Evolutionary conservation across 2,888 invertebrate species (phyloP).

Genomic region (Stenolophus ochropezus): DNA sequence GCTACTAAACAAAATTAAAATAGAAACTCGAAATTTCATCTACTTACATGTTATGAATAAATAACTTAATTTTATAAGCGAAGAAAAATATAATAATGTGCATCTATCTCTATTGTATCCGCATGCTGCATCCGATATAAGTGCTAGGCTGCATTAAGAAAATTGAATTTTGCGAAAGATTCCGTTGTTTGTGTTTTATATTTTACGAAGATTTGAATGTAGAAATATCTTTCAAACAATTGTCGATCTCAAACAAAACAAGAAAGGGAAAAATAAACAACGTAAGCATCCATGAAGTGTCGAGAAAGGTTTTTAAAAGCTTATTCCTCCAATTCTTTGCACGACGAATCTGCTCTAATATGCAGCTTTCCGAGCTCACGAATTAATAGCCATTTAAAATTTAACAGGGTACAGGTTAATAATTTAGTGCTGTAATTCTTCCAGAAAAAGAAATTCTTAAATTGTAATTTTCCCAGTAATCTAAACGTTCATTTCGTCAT

Average conservation of each 20-base stretch:
- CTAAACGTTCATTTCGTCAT: too few relatives aligned
- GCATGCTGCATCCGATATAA: not conserved
- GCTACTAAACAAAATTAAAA: too few relatives aligned
- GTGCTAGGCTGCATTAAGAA: not conserved
- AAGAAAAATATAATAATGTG: not conserved
- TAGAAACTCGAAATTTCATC: too few relatives aligned
- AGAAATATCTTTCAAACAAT: conserved; percentile 30
- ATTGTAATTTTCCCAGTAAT: too few relatives aligned
- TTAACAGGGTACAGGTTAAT: not conserved
- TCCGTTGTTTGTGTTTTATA: not conserved
- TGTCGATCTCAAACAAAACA: conserved; percentile 18
- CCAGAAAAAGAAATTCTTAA: not conserved
- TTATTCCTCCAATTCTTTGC: not conserved
- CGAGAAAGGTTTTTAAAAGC: conserved; percentile 24
- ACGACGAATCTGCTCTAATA: not conserved
- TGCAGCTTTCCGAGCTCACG: conserved; percentile 13
- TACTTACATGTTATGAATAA: not conserved
- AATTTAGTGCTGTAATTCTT: not conserved
- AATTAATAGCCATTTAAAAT: conserved; percentile 28
- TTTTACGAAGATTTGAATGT: not conserved
- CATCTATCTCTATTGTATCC: not conserved
- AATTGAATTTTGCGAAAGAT: not conserved
- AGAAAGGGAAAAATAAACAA: conserved; percentile 8
- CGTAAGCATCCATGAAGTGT: conserved; percentile 21
- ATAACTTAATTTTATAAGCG: not conserved